These are phyloP conservation scores for Cryptoprocta ferox DNA, from an alignment of 2,797 vertebrate genomes.

Conservation along the genomic window DNA sequence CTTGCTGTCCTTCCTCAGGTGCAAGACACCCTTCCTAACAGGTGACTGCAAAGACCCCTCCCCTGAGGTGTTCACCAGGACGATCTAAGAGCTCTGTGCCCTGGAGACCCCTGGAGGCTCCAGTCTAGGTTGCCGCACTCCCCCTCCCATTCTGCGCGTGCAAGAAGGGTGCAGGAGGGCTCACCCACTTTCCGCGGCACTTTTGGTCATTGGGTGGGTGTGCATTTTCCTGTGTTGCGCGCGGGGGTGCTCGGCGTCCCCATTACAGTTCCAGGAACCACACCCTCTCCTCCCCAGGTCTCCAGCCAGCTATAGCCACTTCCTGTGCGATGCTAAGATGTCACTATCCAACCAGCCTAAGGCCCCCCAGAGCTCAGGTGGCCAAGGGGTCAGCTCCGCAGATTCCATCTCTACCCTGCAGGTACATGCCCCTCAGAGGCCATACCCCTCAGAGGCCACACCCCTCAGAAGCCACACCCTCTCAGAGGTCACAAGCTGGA, in stretches of 20 bases:
- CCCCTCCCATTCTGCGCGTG: no score
- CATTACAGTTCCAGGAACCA: accelerated
- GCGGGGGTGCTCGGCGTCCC: no score
- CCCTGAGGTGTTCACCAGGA: no score
- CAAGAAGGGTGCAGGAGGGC: accelerated
- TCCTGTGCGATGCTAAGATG: neutral
- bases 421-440: neutral
- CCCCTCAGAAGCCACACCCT: neutral
- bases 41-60: no score
- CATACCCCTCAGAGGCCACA: neutral
- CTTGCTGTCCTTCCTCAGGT: accelerated
- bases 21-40: no score
- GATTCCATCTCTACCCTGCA: neutral
- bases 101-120: no score
- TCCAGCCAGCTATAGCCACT: neutral
- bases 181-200: neutral
- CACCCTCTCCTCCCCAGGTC: neutral
- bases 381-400: accelerated
- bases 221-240: neutral
- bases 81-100: accelerated
- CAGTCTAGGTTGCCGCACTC: accelerated
- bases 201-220: accelerated
- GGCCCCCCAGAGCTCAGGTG: neutral
- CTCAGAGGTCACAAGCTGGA: neutral
- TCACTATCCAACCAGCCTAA: accelerated